These are phyloP conservation scores for Timema cristinae DNA, from an alignment of 2,888 invertebrate genomes.

Conservation along the genomic window DNA sequence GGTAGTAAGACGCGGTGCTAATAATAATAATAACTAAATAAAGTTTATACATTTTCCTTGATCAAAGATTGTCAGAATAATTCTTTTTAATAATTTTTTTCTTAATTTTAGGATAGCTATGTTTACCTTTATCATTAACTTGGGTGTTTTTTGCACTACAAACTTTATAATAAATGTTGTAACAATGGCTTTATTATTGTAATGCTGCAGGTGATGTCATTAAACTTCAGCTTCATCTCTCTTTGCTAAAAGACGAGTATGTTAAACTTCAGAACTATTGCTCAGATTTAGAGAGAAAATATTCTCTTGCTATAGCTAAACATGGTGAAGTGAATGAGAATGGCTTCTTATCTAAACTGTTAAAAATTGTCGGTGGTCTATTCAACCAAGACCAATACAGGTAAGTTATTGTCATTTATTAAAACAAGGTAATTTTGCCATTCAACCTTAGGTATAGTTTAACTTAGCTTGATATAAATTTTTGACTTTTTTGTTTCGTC, in stretches of 20 bases:
- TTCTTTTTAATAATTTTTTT: too few relatives aligned
- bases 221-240: constrained; percentile 73
- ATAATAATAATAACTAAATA: too few relatives aligned
- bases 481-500: too few relatives aligned
- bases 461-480: too few relatives aligned
- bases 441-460: background rate
- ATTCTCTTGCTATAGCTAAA: constrained; percentile 70
- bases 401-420: constrained; percentile 35
- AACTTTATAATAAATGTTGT: too few relatives aligned
- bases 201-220: constrained; percentile 41
- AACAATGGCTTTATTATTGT: too few relatives aligned
- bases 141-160: too few relatives aligned
- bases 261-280: constrained; percentile 80
- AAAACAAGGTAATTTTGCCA: background rate
- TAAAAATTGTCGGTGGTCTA: constrained; percentile 76
- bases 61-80: too few relatives aligned
- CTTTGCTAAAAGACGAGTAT: constrained; percentile 84
- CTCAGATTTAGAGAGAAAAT: constrained; percentile 78
- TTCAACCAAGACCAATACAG: constrained; percentile 74
- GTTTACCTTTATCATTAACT: too few relatives aligned
- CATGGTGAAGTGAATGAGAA: constrained; percentile 62
- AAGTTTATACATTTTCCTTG: too few relatives aligned
- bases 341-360: constrained; percentile 79
- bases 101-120: too few relatives aligned
- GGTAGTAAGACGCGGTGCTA: too few relatives aligned